A percentile compares a stretch with the other conserved stretches of the same genome.
Evolutionary conservation across 2,113 vertebrate genomes (phyloP).

Genomic region (Australoheros scitulus): DNA sequence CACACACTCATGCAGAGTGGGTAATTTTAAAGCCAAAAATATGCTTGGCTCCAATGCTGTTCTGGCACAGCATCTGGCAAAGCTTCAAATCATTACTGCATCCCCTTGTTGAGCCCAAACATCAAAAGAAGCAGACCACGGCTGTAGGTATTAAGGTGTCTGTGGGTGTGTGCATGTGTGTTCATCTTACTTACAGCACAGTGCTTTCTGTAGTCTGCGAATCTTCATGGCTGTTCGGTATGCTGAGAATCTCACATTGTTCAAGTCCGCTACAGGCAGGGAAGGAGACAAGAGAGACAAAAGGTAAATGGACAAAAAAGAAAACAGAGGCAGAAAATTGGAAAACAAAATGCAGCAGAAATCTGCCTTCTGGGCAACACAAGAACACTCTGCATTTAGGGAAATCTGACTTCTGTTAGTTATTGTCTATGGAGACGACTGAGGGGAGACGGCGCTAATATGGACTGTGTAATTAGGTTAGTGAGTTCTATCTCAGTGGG

Average conservation of each 20-base stretch:
- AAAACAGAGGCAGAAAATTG: slow-evolving; percentile 24
- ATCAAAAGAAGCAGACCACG: slow-evolving; percentile 39
- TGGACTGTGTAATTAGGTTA: slow-evolving; percentile 58
- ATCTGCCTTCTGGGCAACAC: slow-evolving; percentile 20
- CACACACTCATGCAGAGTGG: neutral
- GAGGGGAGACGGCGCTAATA: slow-evolving; percentile 12
- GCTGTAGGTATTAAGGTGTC: slow-evolving; percentile 26
- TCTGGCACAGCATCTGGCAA: slow-evolving; percentile 52
- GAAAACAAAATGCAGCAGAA: slow-evolving; percentile 37
- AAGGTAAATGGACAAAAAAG: slow-evolving; percentile 22
- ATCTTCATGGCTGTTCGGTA: slow-evolving; percentile 99
- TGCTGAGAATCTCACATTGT: slow-evolving; percentile 98
- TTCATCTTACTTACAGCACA: slow-evolving; percentile 89
- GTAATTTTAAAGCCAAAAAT: slow-evolving; percentile 45
- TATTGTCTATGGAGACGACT: slow-evolving; percentile 23
- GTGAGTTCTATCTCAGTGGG: slow-evolving; percentile 49
- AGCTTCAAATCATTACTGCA: slow-evolving; percentile 54
- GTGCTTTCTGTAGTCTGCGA: slow-evolving; percentile 93
- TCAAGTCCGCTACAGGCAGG: slow-evolving; percentile 87
- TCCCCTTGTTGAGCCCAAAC: slow-evolving; percentile 27
- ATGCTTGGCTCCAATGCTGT: slow-evolving; percentile 10
- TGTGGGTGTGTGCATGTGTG: slow-evolving; percentile 4
- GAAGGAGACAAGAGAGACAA: slow-evolving; percentile 10
- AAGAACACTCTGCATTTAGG: slow-evolving; percentile 4
- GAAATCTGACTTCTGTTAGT: slow-evolving; percentile 27